These are phyloP conservation scores for Butastur rufipennis DNA, from an alignment of 2,113 vertebrate genomes.

Conservation along the genomic window DNA sequence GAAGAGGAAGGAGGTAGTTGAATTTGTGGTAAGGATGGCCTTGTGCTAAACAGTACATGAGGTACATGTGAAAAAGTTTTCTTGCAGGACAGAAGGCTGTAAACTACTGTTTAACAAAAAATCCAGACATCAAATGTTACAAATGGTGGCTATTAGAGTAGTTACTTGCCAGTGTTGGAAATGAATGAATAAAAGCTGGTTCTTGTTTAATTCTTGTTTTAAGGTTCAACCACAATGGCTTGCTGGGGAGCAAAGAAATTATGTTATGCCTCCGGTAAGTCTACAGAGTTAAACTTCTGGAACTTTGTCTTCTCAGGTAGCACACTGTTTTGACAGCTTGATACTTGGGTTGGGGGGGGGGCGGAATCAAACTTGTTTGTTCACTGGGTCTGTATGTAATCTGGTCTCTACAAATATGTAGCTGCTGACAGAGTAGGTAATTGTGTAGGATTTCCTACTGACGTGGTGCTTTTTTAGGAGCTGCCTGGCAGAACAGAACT, in stretches of 20 bases:
- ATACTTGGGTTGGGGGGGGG: not conserved
- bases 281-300: not conserved
- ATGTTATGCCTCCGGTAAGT: slow-evolving; percentile 75
- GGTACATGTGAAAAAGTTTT: not conserved
- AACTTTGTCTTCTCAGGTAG: not conserved
- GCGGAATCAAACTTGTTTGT: not conserved
- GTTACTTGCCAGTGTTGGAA: not conserved
- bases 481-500: not conserved
- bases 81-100: not conserved
- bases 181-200: not conserved
- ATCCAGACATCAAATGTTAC: not conserved
- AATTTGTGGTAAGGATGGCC: not conserved
- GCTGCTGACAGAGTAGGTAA: not conserved
- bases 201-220: slow-evolving; percentile 36
- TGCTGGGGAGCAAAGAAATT: slow-evolving; percentile 75
- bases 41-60: not conserved
- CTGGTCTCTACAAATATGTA: not conserved
- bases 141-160: not conserved
- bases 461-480: not conserved
- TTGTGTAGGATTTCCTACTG: not conserved
- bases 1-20: not conserved
- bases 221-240: slow-evolving; percentile 76
- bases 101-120: not conserved
- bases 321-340: not conserved
- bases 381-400: not conserved